Evolutionary conservation across 2,888 invertebrate genomes (phyloP).

Genomic region (Amblyjoppa fuscipennis): DNA sequence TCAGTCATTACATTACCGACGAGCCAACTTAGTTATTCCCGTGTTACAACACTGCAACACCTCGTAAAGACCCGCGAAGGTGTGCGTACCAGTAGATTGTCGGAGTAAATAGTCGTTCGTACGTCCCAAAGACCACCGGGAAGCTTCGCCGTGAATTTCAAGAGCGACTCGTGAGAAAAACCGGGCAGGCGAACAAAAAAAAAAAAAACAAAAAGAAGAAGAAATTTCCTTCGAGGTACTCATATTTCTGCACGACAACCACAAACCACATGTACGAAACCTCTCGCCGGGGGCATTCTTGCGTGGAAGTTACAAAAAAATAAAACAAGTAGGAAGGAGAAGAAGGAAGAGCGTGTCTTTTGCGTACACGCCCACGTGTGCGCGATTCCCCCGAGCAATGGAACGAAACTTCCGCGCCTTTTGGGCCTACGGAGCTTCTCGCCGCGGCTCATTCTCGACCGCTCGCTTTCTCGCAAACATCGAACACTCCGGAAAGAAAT

Average conservation of each 20-base stretch:
- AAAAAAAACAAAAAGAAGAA: constrained; percentile 9
- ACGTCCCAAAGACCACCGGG: constrained; percentile 51
- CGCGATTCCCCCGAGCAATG: constrained; percentile 59
- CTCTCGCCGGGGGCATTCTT: constrained; percentile 58
- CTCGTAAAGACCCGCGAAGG: constrained; percentile 38
- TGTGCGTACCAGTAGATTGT: constrained; percentile 13
- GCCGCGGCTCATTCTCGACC: not conserved
- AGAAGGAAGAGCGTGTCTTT: constrained; percentile 64
- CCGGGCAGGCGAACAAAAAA: constrained; percentile 21
- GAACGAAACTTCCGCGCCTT: constrained; percentile 63
- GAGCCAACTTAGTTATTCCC: constrained; percentile 53
- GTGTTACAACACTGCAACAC: constrained; percentile 43
- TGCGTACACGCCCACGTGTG: constrained; percentile 69
- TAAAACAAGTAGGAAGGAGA: constrained; percentile 27
- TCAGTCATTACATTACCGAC: constrained; percentile 66
- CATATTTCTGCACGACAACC: constrained; percentile 54
- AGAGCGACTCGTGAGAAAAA: not conserved
- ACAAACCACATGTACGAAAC: constrained; percentile 59
- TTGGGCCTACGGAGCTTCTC: constrained; percentile 27
- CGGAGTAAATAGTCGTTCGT: constrained; percentile 32
- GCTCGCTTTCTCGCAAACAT: not conserved
- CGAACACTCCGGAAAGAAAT: not conserved
- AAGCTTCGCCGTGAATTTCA: constrained; percentile 28
- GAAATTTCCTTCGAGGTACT: constrained; percentile 50
- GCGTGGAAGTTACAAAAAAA: constrained; percentile 62